Conservation (phyloP, 2,113 vertebrate genomes). For the Oxyura jamaicensis region DNA sequence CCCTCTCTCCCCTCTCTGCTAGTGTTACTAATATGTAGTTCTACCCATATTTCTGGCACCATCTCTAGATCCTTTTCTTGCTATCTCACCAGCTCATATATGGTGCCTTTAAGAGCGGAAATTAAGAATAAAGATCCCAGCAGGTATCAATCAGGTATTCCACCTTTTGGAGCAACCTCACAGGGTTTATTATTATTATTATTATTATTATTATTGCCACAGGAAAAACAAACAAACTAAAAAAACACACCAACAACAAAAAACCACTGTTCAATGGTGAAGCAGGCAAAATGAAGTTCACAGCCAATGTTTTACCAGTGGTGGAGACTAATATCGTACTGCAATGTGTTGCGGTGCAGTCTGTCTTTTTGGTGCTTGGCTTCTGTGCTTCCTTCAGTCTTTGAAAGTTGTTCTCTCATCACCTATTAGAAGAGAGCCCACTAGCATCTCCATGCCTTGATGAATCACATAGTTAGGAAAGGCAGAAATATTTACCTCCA, state of each 20-base stretch:
- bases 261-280: neutral
- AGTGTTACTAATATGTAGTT: neutral
- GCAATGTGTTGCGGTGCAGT: neutral
- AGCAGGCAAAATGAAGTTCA: neutral
- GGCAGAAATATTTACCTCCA: neutral
- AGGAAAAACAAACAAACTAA: rapidly evolving
- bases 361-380: neutral
- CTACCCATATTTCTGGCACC: neutral
- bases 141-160: neutral
- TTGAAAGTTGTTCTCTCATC: neutral
- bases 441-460: neutral
- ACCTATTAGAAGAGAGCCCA: neutral
- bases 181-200: too few relatives aligned
- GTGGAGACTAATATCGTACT: neutral
- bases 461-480: neutral
- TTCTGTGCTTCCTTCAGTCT: neutral
- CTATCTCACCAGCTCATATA: neutral
- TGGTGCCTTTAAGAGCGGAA: neutral
- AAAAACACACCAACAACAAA: too few relatives aligned
- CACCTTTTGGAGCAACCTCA: neutral
- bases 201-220: too few relatives aligned
- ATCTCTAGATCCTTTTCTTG: neutral
- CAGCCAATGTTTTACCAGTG: neutral
- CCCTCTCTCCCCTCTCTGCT: rapidly evolving
- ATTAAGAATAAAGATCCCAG: neutral